These are phyloP conservation scores for Pseudomyrmex dendroicus DNA, from an alignment of 1,140 invertebrate genomes.

Conservation along the genomic window DNA sequence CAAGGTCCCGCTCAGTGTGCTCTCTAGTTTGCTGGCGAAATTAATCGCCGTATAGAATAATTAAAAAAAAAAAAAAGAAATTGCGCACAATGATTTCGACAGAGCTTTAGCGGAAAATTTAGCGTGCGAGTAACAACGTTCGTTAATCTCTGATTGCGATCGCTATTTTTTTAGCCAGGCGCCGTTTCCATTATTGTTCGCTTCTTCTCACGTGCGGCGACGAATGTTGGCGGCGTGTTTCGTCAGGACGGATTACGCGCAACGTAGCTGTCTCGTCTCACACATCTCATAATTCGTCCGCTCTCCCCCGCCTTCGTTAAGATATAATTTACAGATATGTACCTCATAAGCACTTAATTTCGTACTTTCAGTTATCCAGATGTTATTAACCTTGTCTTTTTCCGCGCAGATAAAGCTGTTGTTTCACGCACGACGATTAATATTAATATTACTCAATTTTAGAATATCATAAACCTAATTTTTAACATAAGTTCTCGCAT, in stretches of 20 bases:
- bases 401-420: not conserved
- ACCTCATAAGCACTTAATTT: conserved; percentile 20
- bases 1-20: conserved; percentile 7
- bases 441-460: conserved; percentile 11
- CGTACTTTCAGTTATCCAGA: conserved; percentile 11
- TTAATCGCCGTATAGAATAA: conserved; percentile 23
- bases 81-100: conserved; percentile 42
- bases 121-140: conserved; percentile 39
- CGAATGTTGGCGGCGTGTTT: conserved; percentile 41
- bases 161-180: conserved; percentile 37
- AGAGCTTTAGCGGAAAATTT: conserved; percentile 54
- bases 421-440: not conserved
- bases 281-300: conserved; percentile 21
- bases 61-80: conserved; percentile 27
- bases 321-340: conserved; percentile 20
- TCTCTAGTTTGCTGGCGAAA: conserved; percentile 17
- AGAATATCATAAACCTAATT: not conserved
- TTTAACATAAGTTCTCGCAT: not conserved
- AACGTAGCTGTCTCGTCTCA: conserved; percentile 40
- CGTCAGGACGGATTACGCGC: conserved; percentile 62
- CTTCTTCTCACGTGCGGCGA: conserved; percentile 60
- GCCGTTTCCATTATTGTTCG: conserved; percentile 64
- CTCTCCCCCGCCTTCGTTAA: not conserved
- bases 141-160: conserved; percentile 51
- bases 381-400: not conserved